Evolutionary conservation across 2,888 invertebrate genomes (phyloP), one percentile per base, ranked within the genome.

Genomic region (Ganaspis brasiliensis): DNA sequence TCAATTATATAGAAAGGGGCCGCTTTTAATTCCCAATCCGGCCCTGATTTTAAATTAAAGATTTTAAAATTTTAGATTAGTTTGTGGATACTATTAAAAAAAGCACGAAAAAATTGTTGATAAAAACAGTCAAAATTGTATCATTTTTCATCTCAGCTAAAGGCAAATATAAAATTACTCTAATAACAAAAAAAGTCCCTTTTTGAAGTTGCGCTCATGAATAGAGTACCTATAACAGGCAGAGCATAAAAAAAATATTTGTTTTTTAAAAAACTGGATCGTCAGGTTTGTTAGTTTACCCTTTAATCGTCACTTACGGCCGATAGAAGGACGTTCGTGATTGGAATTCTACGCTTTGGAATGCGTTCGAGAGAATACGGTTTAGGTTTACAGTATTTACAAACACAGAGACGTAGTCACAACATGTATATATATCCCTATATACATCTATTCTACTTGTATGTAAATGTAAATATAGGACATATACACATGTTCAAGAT

Each of bases 361-460:
- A 63, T 63, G 63, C 63, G 63, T 63, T 63, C 21, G 37, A 37
- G 40, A 8, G 63, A 63, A 80, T 80, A 78, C 73, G 78, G 78
- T 78, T 76, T 73, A 78, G 76, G 78, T 78, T 76, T 73, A 78
- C 72, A 75, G 78, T 75, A 67, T 76, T 73, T 37, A 61, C 78
- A 75, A 76, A 73, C 74, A 73, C n/a, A 6, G 31, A 31, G 31
- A n/a, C 6, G 6, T 31, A 31, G 31, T 2, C 31, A 31, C 2
- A 31, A 6, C 31, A 31, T 49, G 5, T 8, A 49, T 49, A n/a
- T 49, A 49, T 49, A 16, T 12, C 8, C 6, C 8, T 49, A 6
- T 49, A 19, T 49, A 16, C 49, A 49, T 16, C 2, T 49, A 31
- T 2, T 4, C 31, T 31, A 6, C 31, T n/a, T n/a, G 31, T 78